phyloP scores from a whole-genome alignment of 2,797 vertebrate genomes.

The Chaetodon trifasciatus region DNA sequence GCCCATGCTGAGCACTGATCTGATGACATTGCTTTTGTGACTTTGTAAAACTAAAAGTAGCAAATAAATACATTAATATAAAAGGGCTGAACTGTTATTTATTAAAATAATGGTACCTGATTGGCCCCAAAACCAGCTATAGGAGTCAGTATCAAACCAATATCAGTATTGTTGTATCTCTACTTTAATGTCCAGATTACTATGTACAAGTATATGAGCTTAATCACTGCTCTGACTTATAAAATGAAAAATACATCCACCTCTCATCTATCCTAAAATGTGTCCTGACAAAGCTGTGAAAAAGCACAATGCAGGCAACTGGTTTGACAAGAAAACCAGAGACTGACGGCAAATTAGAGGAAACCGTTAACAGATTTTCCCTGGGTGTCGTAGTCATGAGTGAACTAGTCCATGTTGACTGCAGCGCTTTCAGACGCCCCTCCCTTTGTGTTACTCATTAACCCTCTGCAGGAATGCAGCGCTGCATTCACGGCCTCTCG shows the following conservation, averaged over 20 bases:
- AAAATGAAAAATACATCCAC: background rate
- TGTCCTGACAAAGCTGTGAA: background rate
- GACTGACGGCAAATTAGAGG: background rate
- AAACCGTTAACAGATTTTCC: slow-evolving; percentile 13
- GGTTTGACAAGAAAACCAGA: slow-evolving; percentile 18
- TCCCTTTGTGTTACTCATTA: slow-evolving; percentile 69
- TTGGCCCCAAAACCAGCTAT: too few species aligned
- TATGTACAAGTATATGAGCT: background rate
- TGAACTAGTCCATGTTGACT: slow-evolving; percentile 22
- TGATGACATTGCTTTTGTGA: too few species aligned
- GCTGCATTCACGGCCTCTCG: slow-evolving; percentile 11
- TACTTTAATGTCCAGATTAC: background rate
- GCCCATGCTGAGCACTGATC: too few species aligned
- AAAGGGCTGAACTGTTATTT: too few species aligned
- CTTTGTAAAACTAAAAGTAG: too few species aligned
- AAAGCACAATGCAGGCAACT: fast-evolving
- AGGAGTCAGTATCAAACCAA: too few species aligned
- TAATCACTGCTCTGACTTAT: background rate
- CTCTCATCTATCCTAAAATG: background rate
- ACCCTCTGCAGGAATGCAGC: slow-evolving; percentile 58
- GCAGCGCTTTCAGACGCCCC: slow-evolving; percentile 24
- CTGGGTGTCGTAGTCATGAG: background rate
- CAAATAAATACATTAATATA: too few species aligned
- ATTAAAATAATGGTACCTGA: too few species aligned
- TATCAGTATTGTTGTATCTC: too few species aligned